Conservation (phyloP, 2,113 vertebrate genomes). For the Odobenus rosmarus region DNA sequence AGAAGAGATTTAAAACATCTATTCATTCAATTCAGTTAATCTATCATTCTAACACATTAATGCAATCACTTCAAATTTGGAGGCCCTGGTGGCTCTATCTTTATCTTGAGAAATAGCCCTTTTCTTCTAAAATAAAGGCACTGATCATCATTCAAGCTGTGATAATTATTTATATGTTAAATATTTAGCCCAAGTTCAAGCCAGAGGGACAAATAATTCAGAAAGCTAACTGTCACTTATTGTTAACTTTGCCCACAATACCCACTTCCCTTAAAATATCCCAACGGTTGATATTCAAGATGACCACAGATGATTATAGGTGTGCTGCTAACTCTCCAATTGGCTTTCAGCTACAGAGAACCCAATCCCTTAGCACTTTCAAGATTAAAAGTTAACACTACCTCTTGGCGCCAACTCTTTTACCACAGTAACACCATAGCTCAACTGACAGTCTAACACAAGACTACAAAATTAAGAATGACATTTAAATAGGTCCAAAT, state of each 20-base stretch:
- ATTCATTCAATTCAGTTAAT: neutral
- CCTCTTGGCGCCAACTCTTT: neutral
- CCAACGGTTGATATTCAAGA: slow-evolving; percentile 51
- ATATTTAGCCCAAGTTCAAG: slow-evolving; percentile 44
- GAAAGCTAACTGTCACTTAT: slow-evolving; percentile 67
- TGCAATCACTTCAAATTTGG: neutral
- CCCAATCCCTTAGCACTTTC: neutral
- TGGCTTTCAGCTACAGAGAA: neutral
- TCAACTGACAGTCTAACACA: neutral
- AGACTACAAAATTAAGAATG: neutral
- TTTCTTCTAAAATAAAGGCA: slow-evolving; percentile 14
- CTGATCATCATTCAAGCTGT: neutral
- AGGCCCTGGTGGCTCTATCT: neutral
- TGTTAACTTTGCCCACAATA: slow-evolving; percentile 72
- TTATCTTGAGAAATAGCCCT: neutral
- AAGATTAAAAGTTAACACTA: neutral
- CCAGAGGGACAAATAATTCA: slow-evolving; percentile 57
- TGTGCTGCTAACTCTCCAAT: neutral
- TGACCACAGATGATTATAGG: slow-evolving; percentile 58
- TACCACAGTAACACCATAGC: neutral
- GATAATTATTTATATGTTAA: neutral
- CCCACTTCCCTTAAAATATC: slow-evolving; percentile 76
- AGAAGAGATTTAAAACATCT: neutral
- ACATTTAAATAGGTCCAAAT: slow-evolving; percentile 26
- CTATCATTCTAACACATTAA: neutral